A percentile compares a stretch with the other conserved stretches of the same genome.
Evolutionary conservation across 1,140 invertebrate genomes (phyloP).

Genomic region (Drosophila arizonae): DNA sequence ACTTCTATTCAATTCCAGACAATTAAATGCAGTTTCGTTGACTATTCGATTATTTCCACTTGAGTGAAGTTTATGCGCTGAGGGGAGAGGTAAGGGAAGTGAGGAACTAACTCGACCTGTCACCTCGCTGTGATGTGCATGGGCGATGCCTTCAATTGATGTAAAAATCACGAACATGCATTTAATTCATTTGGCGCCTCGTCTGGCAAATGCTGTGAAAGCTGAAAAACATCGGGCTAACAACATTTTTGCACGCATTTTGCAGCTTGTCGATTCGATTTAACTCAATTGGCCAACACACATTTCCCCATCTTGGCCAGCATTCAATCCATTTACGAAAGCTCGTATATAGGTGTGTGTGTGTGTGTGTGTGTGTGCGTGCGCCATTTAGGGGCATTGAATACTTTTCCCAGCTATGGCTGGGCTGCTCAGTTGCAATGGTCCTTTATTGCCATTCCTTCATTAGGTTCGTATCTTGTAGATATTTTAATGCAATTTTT

Average conservation of each 20-base stretch:
- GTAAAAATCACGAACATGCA: slow-evolving; percentile 67
- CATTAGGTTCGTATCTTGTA: slow-evolving; percentile 48
- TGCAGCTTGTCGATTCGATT: slow-evolving; percentile 29
- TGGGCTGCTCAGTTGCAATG: slow-evolving; percentile 32
- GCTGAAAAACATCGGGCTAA: slow-evolving; percentile 21
- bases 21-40: slow-evolving; percentile 37
- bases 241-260: slow-evolving; percentile 62
- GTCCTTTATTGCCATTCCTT: slow-evolving; percentile 74
- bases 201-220: slow-evolving; percentile 56
- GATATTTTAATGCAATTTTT: slow-evolving; percentile 73
- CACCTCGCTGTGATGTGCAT: slow-evolving; percentile 5
- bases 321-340: slow-evolving; percentile 17
- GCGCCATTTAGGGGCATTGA: slow-evolving; percentile 61
- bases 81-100: background rate
- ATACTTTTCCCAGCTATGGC: slow-evolving; percentile 34
- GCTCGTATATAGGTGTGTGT: background rate
- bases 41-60: slow-evolving; percentile 31
- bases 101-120: slow-evolving; percentile 10
- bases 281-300: slow-evolving; percentile 34
- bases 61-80: slow-evolving; percentile 22
- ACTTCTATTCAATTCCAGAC: slow-evolving; percentile 16
- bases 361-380: background rate
- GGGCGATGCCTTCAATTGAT: slow-evolving; percentile 40
- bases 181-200: slow-evolving; percentile 60
- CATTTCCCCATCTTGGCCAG: slow-evolving; percentile 34